Conservation (phyloP, 1,140 invertebrate species). For the Aphis gossypii region DNA sequence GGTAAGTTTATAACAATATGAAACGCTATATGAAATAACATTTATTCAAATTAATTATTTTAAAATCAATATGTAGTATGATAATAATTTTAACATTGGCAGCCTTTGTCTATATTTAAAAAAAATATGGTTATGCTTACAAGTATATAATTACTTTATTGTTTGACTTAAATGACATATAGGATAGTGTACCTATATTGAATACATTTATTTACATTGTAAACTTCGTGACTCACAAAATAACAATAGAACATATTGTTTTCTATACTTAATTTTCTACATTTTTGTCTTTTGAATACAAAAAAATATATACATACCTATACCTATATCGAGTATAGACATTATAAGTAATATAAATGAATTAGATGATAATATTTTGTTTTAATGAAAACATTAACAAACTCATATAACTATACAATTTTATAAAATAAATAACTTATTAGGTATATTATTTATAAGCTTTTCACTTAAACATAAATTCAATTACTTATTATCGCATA, state of each 20-base stretch:
- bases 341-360: neutral
- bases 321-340: too few species aligned
- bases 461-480: neutral
- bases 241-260: neutral
- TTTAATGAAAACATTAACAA: neutral
- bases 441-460: neutral
- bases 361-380: neutral
- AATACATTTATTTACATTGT: neutral
- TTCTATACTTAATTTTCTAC: neutral
- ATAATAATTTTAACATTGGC: neutral
- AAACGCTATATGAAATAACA: too few species aligned
- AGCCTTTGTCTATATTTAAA: neutral
- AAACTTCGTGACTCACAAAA: neutral
- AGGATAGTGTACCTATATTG: neutral
- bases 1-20: neutral
- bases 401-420: neutral
- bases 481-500: slow-evolving; percentile 13
- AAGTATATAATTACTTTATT: slow-evolving; percentile 17
- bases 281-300: neutral
- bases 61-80: neutral
- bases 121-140: neutral
- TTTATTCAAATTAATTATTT: neutral
- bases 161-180: neutral
- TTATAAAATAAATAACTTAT: neutral
- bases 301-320: neutral